These are phyloP conservation scores for Loxodonta africana DNA, from an alignment of 2,113 vertebrate genomes.

Conservation along the genomic window DNA sequence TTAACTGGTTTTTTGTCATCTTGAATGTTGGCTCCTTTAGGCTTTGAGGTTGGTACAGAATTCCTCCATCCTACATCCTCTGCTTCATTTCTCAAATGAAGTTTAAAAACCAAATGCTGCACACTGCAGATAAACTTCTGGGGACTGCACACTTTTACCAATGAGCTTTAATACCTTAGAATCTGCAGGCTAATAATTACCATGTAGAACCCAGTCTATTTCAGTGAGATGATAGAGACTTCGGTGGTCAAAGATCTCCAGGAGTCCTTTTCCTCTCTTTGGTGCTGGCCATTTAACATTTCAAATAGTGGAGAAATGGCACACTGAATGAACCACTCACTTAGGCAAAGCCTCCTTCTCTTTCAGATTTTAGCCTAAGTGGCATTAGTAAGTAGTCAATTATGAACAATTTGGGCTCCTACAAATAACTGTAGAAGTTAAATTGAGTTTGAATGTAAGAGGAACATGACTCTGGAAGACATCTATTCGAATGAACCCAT, in stretches of 20 bases:
- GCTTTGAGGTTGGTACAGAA: background rate
- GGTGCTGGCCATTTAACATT: constrained; percentile 25
- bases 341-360: background rate
- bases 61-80: background rate
- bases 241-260: constrained; percentile 1
- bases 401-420: constrained; percentile 49
- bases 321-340: background rate
- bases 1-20: background rate
- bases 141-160: background rate
- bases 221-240: background rate
- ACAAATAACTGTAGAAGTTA: constrained; percentile 64
- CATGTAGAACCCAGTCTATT: background rate
- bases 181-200: constrained; percentile 4
- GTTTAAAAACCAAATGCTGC: background rate
- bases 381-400: constrained; percentile 61
- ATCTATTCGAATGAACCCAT: constrained; percentile 45
- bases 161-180: constrained; percentile 6
- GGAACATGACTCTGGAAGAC: constrained; percentile 28
- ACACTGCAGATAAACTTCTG: background rate
- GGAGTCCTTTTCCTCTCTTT: constrained; percentile 42
- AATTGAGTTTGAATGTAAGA: constrained; percentile 61
- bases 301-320: constrained; percentile 56
- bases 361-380: constrained; percentile 68
- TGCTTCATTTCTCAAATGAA: constrained; percentile 35
- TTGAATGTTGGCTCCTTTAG: constrained; percentile 4